Evolutionary conservation across 2,113 vertebrate genomes (phyloP), one percentile per base, ranked within the genome.

Genomic region (Rhegmatorhina hoffmannsi): DNA sequence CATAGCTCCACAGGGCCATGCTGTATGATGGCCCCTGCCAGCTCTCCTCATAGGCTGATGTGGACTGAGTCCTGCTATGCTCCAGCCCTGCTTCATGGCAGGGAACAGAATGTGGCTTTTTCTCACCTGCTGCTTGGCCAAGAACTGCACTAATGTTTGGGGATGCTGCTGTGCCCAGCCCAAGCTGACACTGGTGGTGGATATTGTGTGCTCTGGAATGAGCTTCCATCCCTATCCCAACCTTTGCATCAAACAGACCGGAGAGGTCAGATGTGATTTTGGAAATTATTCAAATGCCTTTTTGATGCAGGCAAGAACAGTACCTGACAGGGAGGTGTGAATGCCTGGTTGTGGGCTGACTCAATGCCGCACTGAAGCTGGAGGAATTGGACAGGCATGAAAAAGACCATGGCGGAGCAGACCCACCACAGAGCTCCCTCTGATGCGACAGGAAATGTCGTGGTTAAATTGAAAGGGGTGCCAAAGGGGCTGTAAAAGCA

Each of bases 311-410:
- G 23, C 72, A 67, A 70, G 28, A 33, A 68, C 28, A 26, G 25
- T n/a, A 20, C 11, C 33, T 2, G 5, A 29, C 76, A 44, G 2
- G 13, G 63, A 1, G 3, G 23, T 11, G 1, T 49, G 24, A 77
- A 13, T 52, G 64, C 49, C 50, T 16, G 68, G 47, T 0, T 44
- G 16, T 10, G 55, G n/a, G 50, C 50, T 90, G 77, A 25, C 40
- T 59, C 40, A 21, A 7, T 0, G 1, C 38, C 53, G 21, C 9
- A 0, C 50, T n/a, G 78, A 13, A 69, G 55, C n/a, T 4, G 11
- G 20, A n/a, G 62, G 55, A 18, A 3, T 24, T 25, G 82, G 43
- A 12, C 16, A 75, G 63, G 62, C 2, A 1, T 40, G 25, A 50
- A 53, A 46, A 31, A 5, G 20, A 52, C 28, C 2, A 18, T 38